Evolutionary conservation across 2,113 vertebrate genomes (phyloP), one percentile per base, ranked within the genome.

Genomic region (Abramis brama): DNA sequence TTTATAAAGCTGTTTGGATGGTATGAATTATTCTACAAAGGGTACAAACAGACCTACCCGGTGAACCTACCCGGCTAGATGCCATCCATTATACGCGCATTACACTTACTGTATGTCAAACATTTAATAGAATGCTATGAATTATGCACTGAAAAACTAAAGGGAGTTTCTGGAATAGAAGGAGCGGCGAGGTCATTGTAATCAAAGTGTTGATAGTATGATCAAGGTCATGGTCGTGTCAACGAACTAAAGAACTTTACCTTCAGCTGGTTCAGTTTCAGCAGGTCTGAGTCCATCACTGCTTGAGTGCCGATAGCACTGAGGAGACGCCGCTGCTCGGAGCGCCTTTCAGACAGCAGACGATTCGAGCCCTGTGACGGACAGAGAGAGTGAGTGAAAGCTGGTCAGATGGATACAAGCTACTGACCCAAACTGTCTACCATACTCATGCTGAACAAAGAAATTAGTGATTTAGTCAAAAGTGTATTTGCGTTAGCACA

Each of bases 261-360:
- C 96, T 98, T 98, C 47, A 98, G 96, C 92, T 98, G 97, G 91
- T 98, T 98, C 79, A 98, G 95, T 90, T 98, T 98, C 4, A 98
- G 95, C 70, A 98, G 93, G 82, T 98, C 97, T 1, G 97, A 97
- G 89, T 98, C 97, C 92, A 96, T 91, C 64, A 97, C 93, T 0
- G 97, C 96, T 0, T 95, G 94, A 0, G 96, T 95, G 39, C 97
- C 97, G 0, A 98, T 98, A 86, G 96, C 97, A 0, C 96, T 97
- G 86, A 98, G 96, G 33, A 98, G 94, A 12, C 97, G 95, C 3
- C 97, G 93, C 91, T 98, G 97, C 91, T 98, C 97, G 0, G 97
- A 97, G 1, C 97, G 95, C 33, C 97, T 92, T 92, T 98, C 97
- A 0, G 97, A 98, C 2, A 97, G 93, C 77, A 97, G 86, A 0